phyloP scores from a whole-genome alignment of 2,888 invertebrate genomes.

The Aporophyla lueneburgensis region DNA sequence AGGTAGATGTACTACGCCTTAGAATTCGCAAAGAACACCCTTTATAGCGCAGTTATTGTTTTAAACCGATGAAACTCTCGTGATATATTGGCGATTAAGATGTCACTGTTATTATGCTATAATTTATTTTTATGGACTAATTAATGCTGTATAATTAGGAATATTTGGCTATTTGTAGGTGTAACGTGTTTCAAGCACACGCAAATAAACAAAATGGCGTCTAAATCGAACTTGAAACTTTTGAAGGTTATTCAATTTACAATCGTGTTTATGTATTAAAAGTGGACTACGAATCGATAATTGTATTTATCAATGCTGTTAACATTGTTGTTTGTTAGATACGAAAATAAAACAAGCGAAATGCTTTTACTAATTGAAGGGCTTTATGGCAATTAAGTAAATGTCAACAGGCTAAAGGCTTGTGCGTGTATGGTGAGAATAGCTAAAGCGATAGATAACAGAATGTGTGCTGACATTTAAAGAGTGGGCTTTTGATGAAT shows the following conservation, averaged over 20 bases:
- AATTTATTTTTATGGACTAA: constrained; percentile 74
- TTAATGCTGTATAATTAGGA: constrained; percentile 71
- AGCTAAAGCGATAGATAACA: constrained; percentile 17
- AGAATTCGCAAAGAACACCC: constrained; percentile 59
- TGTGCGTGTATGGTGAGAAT: constrained; percentile 27
- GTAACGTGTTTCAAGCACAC: constrained; percentile 27
- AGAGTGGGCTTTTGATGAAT: constrained; percentile 23
- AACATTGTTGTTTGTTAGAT: constrained; percentile 35
- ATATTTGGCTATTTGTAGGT: constrained; percentile 56
- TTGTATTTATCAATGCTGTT: constrained; percentile 51
- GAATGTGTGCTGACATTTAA: constrained; percentile 37
- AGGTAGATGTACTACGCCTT: constrained; percentile 66
- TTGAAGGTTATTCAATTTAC: constrained; percentile 62
- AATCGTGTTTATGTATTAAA: constrained; percentile 52
- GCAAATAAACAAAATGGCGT: constrained; percentile 62
- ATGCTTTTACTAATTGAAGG: constrained; percentile 49
- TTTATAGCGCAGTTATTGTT: constrained; percentile 69
- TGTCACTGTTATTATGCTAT: constrained; percentile 69
- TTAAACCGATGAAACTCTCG: constrained; percentile 64
- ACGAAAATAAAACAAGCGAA: constrained; percentile 47
- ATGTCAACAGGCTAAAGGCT: constrained; percentile 47
- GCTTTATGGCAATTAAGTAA: constrained; percentile 55
- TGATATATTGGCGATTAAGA: constrained; percentile 68
- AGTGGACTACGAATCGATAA: constrained; percentile 53
- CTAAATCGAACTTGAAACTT: constrained; percentile 65